Conservation (phyloP, 2,113 vertebrate species). For the Sebastes fasciatus region DNA sequence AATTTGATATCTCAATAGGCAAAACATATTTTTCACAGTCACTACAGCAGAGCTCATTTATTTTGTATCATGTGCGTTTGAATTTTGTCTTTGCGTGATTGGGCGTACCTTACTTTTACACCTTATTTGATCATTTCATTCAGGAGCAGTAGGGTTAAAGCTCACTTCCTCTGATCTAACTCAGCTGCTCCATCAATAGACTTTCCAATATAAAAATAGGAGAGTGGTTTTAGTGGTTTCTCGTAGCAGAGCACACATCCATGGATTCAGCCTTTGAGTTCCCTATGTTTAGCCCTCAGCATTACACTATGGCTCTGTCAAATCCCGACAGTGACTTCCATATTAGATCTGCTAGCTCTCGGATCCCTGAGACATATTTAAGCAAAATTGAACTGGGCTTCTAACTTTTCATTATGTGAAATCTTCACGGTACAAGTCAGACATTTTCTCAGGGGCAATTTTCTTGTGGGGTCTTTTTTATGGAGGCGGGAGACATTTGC, state of each 20-base stretch:
- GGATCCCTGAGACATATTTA: slow-evolving; percentile 67
- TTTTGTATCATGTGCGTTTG: neutral
- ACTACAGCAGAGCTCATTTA: neutral
- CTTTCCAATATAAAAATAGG: slow-evolving; percentile 27
- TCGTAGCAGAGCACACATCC: slow-evolving; percentile 38
- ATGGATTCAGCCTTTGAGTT: slow-evolving; percentile 48
- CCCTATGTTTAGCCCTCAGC: slow-evolving; percentile 53
- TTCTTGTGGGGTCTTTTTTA: slow-evolving; percentile 48
- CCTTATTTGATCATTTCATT: neutral
- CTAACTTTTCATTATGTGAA: slow-evolving; percentile 73
- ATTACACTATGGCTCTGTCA: slow-evolving; percentile 57
- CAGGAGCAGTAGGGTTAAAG: neutral
- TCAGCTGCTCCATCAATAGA: slow-evolving; percentile 34
- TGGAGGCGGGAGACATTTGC: slow-evolving; percentile 62
- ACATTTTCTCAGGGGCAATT: slow-evolving; percentile 60
- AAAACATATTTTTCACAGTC: slow-evolving; percentile 18
- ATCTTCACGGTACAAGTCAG: slow-evolving; percentile 62
- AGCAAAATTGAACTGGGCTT: slow-evolving; percentile 64
- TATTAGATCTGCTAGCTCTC: slow-evolving; percentile 68
- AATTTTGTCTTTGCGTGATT: neutral
- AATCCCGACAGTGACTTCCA: slow-evolving; percentile 69
- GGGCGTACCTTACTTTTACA: neutral
- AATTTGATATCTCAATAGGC: neutral
- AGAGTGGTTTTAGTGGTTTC: slow-evolving; percentile 47
- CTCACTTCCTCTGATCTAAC: slow-evolving; percentile 14